A percentile compares a stretch with the other conserved stretches of the same genome.
These are phyloP conservation scores for Aphelinus certus DNA, from an alignment of 1,140 invertebrate species.

Conservation along the genomic window DNA sequence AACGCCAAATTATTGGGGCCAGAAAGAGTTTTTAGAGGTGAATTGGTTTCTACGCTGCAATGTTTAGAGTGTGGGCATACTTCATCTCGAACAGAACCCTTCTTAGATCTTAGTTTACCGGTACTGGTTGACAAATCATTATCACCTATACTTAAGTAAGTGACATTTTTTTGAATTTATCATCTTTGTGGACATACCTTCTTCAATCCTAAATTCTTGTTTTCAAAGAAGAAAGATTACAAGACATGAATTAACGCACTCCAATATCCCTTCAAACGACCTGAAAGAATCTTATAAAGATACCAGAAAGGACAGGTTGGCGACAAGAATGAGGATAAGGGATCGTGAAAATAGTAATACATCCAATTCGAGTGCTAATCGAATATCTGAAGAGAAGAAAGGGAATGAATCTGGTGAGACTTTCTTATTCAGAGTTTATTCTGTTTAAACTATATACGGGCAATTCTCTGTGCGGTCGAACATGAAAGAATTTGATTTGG, in stretches of 20 bases:
- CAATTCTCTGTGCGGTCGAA: too few relatives aligned
- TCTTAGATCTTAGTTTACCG: slow-evolving; percentile 93
- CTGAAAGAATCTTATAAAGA: too few relatives aligned
- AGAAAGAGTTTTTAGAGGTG: slow-evolving; percentile 86
- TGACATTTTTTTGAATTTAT: slow-evolving; percentile 6
- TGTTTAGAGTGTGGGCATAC: slow-evolving; percentile 89
- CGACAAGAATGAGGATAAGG: slow-evolving; percentile 49
- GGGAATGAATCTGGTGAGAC: slow-evolving; percentile 46
- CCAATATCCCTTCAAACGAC: too few relatives aligned
- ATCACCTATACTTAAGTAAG: slow-evolving; percentile 65
- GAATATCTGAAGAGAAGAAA: slow-evolving; percentile 49
- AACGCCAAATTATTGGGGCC: slow-evolving; percentile 81
- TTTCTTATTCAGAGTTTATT: background rate
- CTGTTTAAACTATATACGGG: too few relatives aligned
- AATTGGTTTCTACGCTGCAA: slow-evolving; percentile 86
- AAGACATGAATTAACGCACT: slow-evolving; percentile 47
- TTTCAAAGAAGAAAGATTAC: slow-evolving; percentile 48
- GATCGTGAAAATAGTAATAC: slow-evolving; percentile 36
- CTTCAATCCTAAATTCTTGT: background rate
- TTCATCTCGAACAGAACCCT: slow-evolving; percentile 89
- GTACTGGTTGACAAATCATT: slow-evolving; percentile 79
- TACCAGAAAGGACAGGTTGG: too few relatives aligned
- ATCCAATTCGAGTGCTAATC: slow-evolving; percentile 45
- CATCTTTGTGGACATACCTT: background rate
- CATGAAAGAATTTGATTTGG: too few relatives aligned